A percentile compares a stretch with the other conserved stretches of the same genome.
phyloP scores from a whole-genome alignment of 2,888 invertebrate species.

The Vesta saturnalis region DNA sequence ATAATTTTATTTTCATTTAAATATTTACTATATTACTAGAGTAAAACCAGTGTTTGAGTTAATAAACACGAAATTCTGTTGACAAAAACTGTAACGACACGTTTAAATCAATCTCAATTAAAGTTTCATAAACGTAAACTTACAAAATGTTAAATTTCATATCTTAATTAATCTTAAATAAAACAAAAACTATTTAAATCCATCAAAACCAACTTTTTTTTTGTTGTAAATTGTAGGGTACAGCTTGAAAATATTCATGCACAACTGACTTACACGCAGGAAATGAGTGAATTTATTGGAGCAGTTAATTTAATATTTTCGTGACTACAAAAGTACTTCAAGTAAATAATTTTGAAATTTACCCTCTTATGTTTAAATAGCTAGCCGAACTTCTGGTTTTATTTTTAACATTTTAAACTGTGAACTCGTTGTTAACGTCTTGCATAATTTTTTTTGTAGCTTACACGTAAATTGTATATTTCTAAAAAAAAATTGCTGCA shows the following conservation, averaged over 20 bases:
- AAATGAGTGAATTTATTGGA: constrained; percentile 11
- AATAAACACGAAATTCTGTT: neutral
- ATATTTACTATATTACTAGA: too few relatives aligned
- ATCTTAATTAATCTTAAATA: neutral
- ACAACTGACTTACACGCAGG: constrained; percentile 10
- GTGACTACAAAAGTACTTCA: constrained; percentile 7
- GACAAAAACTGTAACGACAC: neutral
- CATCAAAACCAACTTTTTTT: neutral
- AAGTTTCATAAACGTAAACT: neutral
- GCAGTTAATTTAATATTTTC: constrained; percentile 13
- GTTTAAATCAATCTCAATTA: neutral
- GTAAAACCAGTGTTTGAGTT: too few relatives aligned
- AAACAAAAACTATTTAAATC: constrained; percentile 1
- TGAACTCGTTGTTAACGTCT: neutral
- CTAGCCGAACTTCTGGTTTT: neutral
- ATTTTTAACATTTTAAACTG: neutral
- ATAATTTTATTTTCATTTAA: too few relatives aligned
- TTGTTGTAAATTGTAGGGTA: neutral
- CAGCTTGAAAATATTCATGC: constrained; percentile 3
- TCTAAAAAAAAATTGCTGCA: neutral
- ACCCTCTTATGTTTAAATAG: constrained; percentile 2
- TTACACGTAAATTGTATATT: neutral
- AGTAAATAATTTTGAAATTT: constrained; percentile 8
- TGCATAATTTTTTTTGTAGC: neutral
- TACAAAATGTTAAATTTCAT: neutral